Evolutionary conservation across 2,113 vertebrate species (phyloP).

Genomic region (Chaetorhynchus papuensis): DNA sequence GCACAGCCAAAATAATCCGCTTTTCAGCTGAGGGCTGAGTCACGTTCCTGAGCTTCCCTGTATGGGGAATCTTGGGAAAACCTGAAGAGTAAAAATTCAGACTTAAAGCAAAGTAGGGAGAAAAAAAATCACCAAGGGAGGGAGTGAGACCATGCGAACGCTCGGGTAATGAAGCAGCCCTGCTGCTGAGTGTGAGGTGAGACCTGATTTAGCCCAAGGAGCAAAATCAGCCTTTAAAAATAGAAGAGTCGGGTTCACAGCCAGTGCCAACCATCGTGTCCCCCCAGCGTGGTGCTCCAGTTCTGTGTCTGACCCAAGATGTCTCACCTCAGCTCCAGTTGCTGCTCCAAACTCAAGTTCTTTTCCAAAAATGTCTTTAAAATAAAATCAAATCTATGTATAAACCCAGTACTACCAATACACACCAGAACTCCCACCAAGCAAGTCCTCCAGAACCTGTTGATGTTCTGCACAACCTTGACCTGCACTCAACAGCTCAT

Average conservation of each 20-base stretch:
- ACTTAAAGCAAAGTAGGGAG: neutral
- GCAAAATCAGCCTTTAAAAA: conserved; percentile 9
- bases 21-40: neutral
- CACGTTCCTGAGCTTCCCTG: neutral
- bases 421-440: neutral
- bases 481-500: neutral
- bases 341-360: neutral
- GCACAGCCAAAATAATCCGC: neutral
- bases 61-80: neutral
- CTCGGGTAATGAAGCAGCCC: neutral
- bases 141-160: neutral
- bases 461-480: rapidly evolving
- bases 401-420: neutral
- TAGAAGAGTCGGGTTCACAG: neutral
- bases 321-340: neutral
- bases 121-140: neutral
- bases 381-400: neutral
- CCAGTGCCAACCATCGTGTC: neutral
- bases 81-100: neutral
- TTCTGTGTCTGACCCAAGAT: neutral
- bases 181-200: neutral
- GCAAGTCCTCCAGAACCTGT: neutral
- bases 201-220: neutral
- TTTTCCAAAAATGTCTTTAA: neutral
- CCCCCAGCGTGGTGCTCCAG: neutral